A percentile compares a stretch with the other conserved stretches of the same genome.
Conservation (phyloP, 2,888 invertebrate species). For the Agriopis marginaria region DNA sequence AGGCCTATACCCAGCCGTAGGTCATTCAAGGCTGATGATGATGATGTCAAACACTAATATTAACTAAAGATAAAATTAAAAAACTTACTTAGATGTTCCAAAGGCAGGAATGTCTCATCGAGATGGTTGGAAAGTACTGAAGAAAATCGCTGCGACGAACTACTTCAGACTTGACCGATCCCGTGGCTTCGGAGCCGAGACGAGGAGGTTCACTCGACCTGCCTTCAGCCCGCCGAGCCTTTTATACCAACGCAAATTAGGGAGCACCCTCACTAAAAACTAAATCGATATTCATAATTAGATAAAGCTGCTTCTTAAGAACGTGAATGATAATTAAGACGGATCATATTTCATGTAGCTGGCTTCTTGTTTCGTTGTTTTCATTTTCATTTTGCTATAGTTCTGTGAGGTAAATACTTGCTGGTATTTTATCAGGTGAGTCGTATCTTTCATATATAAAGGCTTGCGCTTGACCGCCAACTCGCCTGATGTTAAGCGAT, state of each 20-base stretch:
- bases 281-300: slow-evolving; percentile 83
- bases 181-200: slow-evolving; percentile 70
- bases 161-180: slow-evolving; percentile 83
- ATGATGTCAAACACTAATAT: no score
- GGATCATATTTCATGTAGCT: slow-evolving; percentile 48
- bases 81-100: slow-evolving; percentile 57
- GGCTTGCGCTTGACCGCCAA: no score
- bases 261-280: slow-evolving; percentile 60
- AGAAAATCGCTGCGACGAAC: slow-evolving; percentile 85
- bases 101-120: slow-evolving; percentile 55
- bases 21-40: no score
- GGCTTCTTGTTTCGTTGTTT: slow-evolving; percentile 41
- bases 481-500: no score
- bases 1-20: no score
- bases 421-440: not conserved
- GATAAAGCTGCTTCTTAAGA: slow-evolving; percentile 70
- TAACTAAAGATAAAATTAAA: not conserved
- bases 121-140: slow-evolving; percentile 83
- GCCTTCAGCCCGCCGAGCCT: slow-evolving; percentile 52
- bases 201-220: slow-evolving; percentile 77
- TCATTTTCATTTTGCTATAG: not conserved
- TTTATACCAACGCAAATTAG: slow-evolving; percentile 77
- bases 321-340: slow-evolving; percentile 68
- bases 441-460: not conserved
- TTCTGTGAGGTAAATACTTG: not conserved